A percentile compares a stretch with the other conserved stretches of the same genome.
These are phyloP conservation scores for Damaliscus lunatus DNA, from an alignment of 2,113 vertebrate genomes.

Conservation along the genomic window DNA sequence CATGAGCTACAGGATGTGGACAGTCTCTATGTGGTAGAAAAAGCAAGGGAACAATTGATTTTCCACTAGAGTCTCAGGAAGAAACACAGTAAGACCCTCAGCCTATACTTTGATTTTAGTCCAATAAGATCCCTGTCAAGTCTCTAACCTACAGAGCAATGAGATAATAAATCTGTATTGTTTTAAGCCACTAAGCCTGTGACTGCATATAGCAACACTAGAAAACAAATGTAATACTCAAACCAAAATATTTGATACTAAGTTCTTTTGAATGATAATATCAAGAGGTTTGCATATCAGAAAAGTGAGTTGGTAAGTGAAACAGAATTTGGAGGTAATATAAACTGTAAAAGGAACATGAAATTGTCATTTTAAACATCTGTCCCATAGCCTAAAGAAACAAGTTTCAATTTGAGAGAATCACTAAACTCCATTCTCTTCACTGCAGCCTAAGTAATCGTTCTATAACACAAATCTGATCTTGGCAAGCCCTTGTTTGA, in stretches of 20 bases:
- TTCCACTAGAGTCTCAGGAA: background rate
- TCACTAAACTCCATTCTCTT: background rate
- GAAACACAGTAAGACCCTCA: background rate
- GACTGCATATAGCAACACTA: background rate
- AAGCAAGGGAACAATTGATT: background rate
- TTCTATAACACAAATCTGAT: background rate
- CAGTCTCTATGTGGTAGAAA: background rate
- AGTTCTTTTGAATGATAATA: background rate
- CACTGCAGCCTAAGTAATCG: background rate
- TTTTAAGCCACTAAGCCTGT: background rate
- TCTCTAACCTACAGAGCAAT: background rate
- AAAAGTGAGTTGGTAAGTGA: background rate
- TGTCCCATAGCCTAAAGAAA: background rate
- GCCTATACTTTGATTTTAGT: background rate
- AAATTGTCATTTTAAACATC: background rate
- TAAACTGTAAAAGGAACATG: background rate
- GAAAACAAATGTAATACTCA: background rate
- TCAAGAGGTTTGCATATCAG: background rate
- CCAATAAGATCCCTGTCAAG: background rate
- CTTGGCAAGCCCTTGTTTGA: background rate
- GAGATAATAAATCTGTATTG: background rate
- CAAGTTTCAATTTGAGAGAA: background rate
- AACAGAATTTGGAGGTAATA: background rate
- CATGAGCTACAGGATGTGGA: rapidly evolving
- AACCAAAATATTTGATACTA: background rate